Evolutionary conservation across 2,888 invertebrate genomes (phyloP), one percentile per base, ranked within the genome.

Genomic region (Aromia moschata): DNA sequence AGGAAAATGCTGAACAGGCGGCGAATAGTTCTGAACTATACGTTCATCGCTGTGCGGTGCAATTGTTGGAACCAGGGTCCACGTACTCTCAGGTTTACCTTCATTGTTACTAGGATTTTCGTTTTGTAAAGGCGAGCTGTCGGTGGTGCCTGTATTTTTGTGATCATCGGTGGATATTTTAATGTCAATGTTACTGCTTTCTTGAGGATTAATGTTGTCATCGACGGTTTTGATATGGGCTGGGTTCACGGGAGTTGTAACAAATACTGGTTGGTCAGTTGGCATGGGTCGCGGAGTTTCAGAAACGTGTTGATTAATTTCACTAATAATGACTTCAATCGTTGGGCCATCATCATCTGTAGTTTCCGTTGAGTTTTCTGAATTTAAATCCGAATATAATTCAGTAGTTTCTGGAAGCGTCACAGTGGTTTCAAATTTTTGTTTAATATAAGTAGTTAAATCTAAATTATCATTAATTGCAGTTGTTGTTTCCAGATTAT

Each of bases 41-140:
- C 52, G 33, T 20, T 49, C 56, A 31, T 59, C 62, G 9, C 51
- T 67, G 58, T 84, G 82, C 10, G 86, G 86, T 14, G 82, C 77
- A 11, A 87, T 81, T 1, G 86, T 85, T 11, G 86, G 83, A 60
- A 87, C 84, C 25, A 87, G 78, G 63, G 85, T 86, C 87, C 87
- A 87, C 5, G 83, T 65, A 12, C 55, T 60, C 11, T 70, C 65
- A 41, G 58, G 58, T 4, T 63, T 60, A 44, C 60, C 56, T 14
- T 52, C 54, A 20, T 57, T 53, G 41, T 46, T 57, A 11, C 54
- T 33, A 38, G 38, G 5, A 2, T 33, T 33, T 11, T 33, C 33
- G n/a, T 3, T 33, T 7, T 33, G 10, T 7, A 11, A 33, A n/a
- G 33, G 33, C 3, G 25, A 25, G 7, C 7, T 3, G 7, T 56